A percentile compares a stretch with the other conserved stretches of the same genome.
Conservation (phyloP, 1,140 invertebrate species). For the Apis dorsata region DNA sequence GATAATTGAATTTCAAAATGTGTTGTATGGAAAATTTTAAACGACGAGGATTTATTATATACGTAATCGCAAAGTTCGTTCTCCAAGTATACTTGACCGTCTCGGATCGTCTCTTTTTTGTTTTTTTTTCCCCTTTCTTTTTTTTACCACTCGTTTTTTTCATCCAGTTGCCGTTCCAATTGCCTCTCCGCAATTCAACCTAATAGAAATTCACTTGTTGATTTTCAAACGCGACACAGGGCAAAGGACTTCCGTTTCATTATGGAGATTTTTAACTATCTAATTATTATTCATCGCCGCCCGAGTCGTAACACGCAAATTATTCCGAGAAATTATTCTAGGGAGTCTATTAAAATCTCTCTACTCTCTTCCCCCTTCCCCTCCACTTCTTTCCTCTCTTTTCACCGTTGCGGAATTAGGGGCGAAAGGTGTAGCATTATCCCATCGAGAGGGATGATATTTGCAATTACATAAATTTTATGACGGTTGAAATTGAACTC, state of each 20-base stretch:
- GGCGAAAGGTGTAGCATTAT: neutral
- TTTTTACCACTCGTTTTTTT: no score
- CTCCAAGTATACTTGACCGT: neutral
- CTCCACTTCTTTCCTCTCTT: neutral
- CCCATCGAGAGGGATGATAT: neutral
- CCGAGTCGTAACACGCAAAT: conserved; percentile 34
- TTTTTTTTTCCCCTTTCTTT: neutral
- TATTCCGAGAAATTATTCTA: conserved; percentile 43
- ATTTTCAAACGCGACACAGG: conserved; percentile 28
- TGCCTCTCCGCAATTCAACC: neutral
- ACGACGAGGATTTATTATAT: neutral
- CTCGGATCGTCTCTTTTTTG: neutral
- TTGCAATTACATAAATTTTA: conserved; percentile 19
- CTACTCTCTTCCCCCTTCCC: no score
- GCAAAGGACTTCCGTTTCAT: conserved; percentile 29
- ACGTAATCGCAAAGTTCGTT: neutral
- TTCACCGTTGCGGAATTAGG: neutral
- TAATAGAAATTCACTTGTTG: conserved; percentile 37
- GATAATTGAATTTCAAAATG: neutral
- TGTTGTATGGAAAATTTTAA: neutral
- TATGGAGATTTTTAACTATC: conserved; percentile 38
- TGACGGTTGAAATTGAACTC: neutral
- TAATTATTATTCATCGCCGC: conserved; percentile 28
- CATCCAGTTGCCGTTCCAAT: neutral
- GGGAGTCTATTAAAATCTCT: conserved; percentile 19